Percentiles rank a stretch among this genome's conserved stretches.
These are phyloP conservation scores for Calameuta idolon DNA, from an alignment of 2,888 invertebrate species.

Conservation along the genomic window DNA sequence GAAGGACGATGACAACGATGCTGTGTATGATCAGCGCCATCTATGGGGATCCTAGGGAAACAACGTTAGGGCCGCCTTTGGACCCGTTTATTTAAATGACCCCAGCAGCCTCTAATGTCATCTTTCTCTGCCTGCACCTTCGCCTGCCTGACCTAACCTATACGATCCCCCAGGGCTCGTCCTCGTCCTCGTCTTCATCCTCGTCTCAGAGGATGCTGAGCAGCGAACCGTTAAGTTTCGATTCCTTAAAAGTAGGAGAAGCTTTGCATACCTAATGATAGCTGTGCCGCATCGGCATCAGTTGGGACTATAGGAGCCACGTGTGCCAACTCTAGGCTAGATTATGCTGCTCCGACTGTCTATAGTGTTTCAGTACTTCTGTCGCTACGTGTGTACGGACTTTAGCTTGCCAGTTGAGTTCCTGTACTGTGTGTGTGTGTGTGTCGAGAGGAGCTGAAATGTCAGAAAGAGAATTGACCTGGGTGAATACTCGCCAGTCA, in stretches of 20 bases:
- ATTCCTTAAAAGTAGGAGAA: conserved; percentile 44
- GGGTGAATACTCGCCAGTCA: neutral
- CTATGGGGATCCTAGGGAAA: neutral
- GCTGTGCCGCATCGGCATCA: conserved; percentile 1
- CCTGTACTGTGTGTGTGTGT: neutral
- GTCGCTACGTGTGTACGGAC: neutral
- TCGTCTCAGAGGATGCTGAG: conserved; percentile 38
- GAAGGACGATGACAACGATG: neutral
- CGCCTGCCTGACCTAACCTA: neutral
- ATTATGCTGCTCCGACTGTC: neutral
- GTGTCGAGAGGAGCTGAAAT: neutral
- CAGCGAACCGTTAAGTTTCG: conserved; percentile 53
- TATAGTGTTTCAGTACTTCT: neutral
- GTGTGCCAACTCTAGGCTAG: neutral
- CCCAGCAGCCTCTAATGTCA: conserved; percentile 4
- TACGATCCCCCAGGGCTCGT: conserved; percentile 11
- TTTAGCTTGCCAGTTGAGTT: neutral
- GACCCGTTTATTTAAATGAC: conserved; percentile 9
- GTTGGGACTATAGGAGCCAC: neutral
- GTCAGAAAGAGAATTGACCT: neutral
- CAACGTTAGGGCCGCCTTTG: neutral
- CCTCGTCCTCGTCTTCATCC: conserved; percentile 15
- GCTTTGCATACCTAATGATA: conserved; percentile 15
- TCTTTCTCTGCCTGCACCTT: conserved; percentile 2
- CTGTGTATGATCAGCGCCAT: neutral